These are phyloP conservation scores for Phaethon lepturus DNA, from an alignment of 2,113 vertebrate species.

Conservation along the genomic window DNA sequence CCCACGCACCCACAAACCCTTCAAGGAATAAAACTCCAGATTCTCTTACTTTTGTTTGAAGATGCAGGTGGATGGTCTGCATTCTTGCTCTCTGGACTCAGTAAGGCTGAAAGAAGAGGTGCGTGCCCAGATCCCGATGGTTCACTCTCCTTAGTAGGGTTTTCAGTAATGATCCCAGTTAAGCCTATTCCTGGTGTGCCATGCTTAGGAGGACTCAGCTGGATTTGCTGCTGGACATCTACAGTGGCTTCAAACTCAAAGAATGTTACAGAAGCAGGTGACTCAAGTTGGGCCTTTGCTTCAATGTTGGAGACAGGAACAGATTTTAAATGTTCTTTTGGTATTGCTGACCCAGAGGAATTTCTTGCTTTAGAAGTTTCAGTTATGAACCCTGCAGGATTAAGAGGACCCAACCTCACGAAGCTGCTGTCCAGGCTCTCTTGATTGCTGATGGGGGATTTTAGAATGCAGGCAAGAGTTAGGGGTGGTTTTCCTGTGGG, in stretches of 20 bases:
- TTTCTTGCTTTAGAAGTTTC: background rate
- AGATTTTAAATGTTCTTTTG: background rate
- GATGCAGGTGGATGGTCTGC: background rate
- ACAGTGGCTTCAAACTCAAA: background rate
- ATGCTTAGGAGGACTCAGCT: background rate
- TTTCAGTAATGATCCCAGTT: fast-evolving
- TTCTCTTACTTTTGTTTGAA: background rate
- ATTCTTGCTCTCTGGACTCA: background rate
- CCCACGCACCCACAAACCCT: background rate
- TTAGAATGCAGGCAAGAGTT: background rate
- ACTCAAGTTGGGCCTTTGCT: background rate
- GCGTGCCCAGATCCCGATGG: fast-evolving
- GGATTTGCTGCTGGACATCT: background rate
- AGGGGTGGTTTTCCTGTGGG: no score
- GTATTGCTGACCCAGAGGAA: background rate
- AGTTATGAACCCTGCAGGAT: background rate
- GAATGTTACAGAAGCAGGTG: background rate
- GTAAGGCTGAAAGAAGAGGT: background rate
- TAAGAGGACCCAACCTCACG: background rate
- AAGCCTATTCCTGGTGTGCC: fast-evolving
- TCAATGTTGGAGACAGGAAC: background rate
- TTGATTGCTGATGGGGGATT: fast-evolving
- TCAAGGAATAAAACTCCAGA: background rate
- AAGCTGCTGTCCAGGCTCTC: background rate
- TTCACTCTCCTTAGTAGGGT: fast-evolving